Evolutionary conservation across 2,797 vertebrate genomes (phyloP).

Genomic region (Anguilla pacifica): DNA sequence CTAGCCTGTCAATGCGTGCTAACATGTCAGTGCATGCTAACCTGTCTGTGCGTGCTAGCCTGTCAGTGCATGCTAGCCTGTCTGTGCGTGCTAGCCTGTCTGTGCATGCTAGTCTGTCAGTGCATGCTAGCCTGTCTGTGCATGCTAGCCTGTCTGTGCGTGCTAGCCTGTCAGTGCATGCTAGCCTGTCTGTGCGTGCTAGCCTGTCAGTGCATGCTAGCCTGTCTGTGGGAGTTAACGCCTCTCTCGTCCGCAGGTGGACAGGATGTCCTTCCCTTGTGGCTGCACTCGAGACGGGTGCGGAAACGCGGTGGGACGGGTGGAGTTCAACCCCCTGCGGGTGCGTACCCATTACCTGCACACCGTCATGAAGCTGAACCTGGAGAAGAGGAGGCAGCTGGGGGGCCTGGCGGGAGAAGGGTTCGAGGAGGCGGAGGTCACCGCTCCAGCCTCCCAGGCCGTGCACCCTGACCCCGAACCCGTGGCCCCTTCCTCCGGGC

Average conservation of each 20-base stretch:
- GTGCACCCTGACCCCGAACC: neutral
- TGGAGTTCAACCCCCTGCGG: conserved; percentile 95
- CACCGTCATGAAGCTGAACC: conserved; percentile 96
- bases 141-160: neutral
- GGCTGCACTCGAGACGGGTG: conserved; percentile 95
- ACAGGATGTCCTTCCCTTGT: conserved; percentile 95
- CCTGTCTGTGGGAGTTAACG: neutral
- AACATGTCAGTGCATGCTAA: too few species aligned
- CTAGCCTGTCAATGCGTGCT: too few species aligned
- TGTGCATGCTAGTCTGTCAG: too few species aligned
- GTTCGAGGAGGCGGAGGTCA: neutral
- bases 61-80: too few species aligned
- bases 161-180: neutral
- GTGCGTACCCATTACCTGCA: conserved; percentile 97
- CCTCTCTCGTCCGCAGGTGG: conserved; percentile 75
- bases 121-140: neutral
- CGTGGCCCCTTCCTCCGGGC: neutral
- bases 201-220: neutral
- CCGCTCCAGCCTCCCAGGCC: conserved; percentile 48
- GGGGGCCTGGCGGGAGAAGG: conserved; percentile 49
- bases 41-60: too few species aligned
- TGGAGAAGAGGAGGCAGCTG: conserved; percentile 83
- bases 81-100: too few species aligned
- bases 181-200: neutral
- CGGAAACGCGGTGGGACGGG: conserved; percentile 86